phyloP scores from a whole-genome alignment of 2,797 vertebrate genomes.

The Oryzias sinensis region DNA sequence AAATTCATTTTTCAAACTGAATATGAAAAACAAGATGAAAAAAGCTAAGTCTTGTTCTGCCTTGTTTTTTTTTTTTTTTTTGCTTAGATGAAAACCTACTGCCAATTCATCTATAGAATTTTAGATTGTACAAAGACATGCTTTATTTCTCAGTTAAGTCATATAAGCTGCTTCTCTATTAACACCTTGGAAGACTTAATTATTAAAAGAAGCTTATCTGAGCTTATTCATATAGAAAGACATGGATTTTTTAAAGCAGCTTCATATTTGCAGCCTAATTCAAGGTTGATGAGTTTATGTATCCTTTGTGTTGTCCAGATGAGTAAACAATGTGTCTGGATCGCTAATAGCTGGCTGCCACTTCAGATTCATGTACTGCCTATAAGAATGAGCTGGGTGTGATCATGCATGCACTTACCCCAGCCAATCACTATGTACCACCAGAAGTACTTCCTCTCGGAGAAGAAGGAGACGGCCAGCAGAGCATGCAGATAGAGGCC shows the following conservation, averaged over 20 bases:
- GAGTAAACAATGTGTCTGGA: too few species aligned
- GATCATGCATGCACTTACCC: conserved; percentile 78
- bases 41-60: not conserved
- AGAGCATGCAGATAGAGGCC: conserved; percentile 93
- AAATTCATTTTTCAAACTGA: conserved; percentile 6
- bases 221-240: conserved; percentile 14
- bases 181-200: conserved; percentile 5
- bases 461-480: conserved; percentile 94
- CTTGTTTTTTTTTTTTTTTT: not conserved
- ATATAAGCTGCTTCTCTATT: not conserved
- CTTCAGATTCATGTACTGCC: not conserved
- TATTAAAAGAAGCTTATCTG: conserved; percentile 26
- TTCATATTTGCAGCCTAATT: conserved; percentile 25
- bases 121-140: not conserved
- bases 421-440: conserved; percentile 97
- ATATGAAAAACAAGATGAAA: not conserved
- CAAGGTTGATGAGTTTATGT: not conserved
- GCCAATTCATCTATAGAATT: not conserved
- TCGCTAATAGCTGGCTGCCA: too few species aligned
- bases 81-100: conserved; percentile 9
- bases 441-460: conserved; percentile 97
- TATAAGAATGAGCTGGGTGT: not conserved
- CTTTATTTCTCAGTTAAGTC: not conserved
- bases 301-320: too few species aligned
- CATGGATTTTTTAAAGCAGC: conserved; percentile 12